phyloP scores from a whole-genome alignment of 2,113 vertebrate species.

The Promerops cafer region DNA sequence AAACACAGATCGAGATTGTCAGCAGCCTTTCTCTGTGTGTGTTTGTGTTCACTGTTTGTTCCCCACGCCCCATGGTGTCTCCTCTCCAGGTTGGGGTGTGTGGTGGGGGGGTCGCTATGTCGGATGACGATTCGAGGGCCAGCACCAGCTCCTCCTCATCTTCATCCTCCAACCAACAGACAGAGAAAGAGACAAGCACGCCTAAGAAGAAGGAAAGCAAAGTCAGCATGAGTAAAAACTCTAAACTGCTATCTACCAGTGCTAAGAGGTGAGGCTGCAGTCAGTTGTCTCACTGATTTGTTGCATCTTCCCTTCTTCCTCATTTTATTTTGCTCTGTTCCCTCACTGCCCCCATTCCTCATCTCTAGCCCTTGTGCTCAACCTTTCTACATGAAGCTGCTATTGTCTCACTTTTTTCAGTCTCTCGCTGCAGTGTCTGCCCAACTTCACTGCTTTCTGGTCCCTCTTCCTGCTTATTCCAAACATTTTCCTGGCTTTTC shows the following conservation, averaged over 20 bases:
- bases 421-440: not conserved
- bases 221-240: constrained; percentile 98
- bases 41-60: constrained; percentile 63
- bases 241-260: constrained; percentile 95
- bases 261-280: constrained; percentile 85
- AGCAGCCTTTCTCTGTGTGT: constrained; percentile 47
- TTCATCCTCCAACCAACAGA: constrained; percentile 85
- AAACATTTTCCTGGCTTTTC: not conserved
- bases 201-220: constrained; percentile 92
- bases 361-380: not conserved
- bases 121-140: constrained; percentile 98
- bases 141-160: constrained; percentile 93
- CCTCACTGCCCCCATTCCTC: not conserved
- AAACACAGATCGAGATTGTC: constrained; percentile 34
- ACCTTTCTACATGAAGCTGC: not conserved
- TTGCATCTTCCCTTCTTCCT: not conserved
- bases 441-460: not conserved
- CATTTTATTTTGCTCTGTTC: not conserved
- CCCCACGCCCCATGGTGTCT: constrained; percentile 63
- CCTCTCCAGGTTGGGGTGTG: constrained; percentile 74
- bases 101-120: constrained; percentile 89
- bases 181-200: constrained; percentile 78
- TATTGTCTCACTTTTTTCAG: not conserved
- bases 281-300: not conserved
- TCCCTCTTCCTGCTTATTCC: not conserved